phyloP scores from a whole-genome alignment of 2,888 invertebrate species.

The Andrena bicolor region DNA sequence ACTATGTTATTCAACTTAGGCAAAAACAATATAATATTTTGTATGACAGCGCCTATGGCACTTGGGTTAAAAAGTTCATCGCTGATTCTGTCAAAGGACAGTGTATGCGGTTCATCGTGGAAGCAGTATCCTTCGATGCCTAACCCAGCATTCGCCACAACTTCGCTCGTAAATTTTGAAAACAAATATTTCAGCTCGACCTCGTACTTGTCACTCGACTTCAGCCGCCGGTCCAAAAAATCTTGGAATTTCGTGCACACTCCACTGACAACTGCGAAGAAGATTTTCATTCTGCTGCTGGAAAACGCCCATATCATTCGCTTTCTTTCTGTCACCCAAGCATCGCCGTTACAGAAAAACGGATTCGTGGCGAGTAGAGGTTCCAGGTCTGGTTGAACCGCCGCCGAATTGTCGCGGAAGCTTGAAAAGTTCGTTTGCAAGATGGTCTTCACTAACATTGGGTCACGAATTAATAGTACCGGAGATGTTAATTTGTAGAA shows the following conservation, averaged over 20 bases:
- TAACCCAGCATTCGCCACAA: conserved; percentile 73
- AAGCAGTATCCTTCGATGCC: conserved; percentile 77
- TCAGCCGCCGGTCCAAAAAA: conserved; percentile 54
- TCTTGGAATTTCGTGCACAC: conserved; percentile 68
- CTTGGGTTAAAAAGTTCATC: conserved; percentile 69
- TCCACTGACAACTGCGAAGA: conserved; percentile 70
- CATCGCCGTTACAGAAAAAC: conserved; percentile 71
- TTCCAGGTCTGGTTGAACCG: conserved; percentile 65
- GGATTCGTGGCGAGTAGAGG: conserved; percentile 75
- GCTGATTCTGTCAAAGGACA: conserved; percentile 58
- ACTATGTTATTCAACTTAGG: conserved; percentile 60
- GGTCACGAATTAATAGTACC: conserved; percentile 64
- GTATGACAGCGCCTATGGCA: background rate
- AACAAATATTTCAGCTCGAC: conserved; percentile 72
- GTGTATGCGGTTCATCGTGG: conserved; percentile 53
- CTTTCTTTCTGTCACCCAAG: conserved; percentile 69
- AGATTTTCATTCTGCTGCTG: conserved; percentile 62
- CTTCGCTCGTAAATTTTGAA: conserved; percentile 72
- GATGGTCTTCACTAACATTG: conserved; percentile 74
- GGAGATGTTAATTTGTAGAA: conserved; percentile 45
- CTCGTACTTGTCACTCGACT: conserved; percentile 12
- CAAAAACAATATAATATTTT: conserved; percentile 52
- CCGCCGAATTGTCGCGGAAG: conserved; percentile 70
- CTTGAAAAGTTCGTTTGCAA: conserved; percentile 73
- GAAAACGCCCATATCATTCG: conserved; percentile 67